Conservation (phyloP, 1,140 invertebrate genomes). For the Halyomorpha halys region DNA sequence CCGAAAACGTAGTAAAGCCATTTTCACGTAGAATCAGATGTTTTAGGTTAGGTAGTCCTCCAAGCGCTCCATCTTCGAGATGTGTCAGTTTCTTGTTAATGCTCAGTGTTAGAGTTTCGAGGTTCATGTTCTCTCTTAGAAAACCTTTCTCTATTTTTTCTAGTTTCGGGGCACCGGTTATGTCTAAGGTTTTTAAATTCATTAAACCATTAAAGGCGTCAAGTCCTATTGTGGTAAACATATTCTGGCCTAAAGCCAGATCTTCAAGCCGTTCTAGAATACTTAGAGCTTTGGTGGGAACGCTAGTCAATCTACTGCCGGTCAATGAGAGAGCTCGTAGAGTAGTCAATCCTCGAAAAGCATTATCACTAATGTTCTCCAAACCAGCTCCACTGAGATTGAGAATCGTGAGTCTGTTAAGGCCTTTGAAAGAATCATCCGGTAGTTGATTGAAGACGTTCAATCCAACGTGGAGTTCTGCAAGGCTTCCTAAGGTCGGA, state of each 20-base stretch:
- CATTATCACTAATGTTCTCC: slow-evolving; percentile 57
- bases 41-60: slow-evolving; percentile 63
- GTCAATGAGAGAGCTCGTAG: slow-evolving; percentile 63
- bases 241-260: slow-evolving; percentile 70
- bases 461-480: slow-evolving; percentile 70
- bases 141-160: slow-evolving; percentile 60
- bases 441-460: slow-evolving; percentile 66
- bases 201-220: slow-evolving; percentile 64
- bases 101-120: slow-evolving; percentile 63
- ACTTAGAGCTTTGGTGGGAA: slow-evolving; percentile 64
- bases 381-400: slow-evolving; percentile 70
- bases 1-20: slow-evolving; percentile 57
- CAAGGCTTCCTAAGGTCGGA: slow-evolving; percentile 56
- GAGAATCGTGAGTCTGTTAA: slow-evolving; percentile 60
- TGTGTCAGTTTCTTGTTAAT: slow-evolving; percentile 60
- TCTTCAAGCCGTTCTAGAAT: slow-evolving; percentile 64
- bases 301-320: slow-evolving; percentile 59
- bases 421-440: slow-evolving; percentile 60
- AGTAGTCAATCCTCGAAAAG: slow-evolving; percentile 62
- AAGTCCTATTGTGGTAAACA: slow-evolving; percentile 52
- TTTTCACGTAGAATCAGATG: slow-evolving; percentile 68
- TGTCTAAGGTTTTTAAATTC: slow-evolving; percentile 62
- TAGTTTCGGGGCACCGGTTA: slow-evolving; percentile 60
- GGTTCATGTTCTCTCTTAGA: slow-evolving; percentile 66
- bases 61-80: slow-evolving; percentile 62